These are phyloP conservation scores for Tamias sibiricus DNA, from an alignment of 2,113 vertebrate species.

Conservation along the genomic window DNA sequence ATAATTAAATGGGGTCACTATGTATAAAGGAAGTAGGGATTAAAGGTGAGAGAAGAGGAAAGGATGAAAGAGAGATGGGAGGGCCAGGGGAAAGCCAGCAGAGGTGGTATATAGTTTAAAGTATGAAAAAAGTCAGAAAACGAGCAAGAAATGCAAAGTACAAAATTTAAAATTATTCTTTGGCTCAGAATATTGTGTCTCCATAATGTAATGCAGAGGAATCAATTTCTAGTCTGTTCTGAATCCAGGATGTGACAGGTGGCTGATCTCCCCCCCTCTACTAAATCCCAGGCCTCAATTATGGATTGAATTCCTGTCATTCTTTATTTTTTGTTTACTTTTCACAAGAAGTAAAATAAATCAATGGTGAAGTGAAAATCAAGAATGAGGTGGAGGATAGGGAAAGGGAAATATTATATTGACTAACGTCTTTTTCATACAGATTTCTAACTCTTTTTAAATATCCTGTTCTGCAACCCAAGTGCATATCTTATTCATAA, in stretches of 20 bases:
- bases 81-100: neutral
- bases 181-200: constrained; percentile 6
- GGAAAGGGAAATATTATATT: neutral
- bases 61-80: neutral
- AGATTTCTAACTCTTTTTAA: neutral
- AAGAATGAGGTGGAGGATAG: neutral
- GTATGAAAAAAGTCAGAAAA: constrained; percentile 17
- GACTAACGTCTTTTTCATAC: neutral
- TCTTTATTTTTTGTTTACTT: constrained; percentile 61
- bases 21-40: neutral
- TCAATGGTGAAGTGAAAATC: constrained; percentile 26
- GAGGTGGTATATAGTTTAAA: neutral
- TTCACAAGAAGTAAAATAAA: constrained; percentile 58
- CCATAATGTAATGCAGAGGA: neutral
- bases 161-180: constrained; percentile 9
- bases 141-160: neutral
- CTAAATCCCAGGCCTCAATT: constrained; percentile 50
- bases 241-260: constrained; percentile 30
- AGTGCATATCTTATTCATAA: neutral
- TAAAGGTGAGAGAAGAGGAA: neutral
- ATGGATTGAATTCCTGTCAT: constrained; percentile 60
- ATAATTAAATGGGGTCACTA: neutral
- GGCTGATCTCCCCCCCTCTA: neutral
- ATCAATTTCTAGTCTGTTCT: constrained; percentile 48
- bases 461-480: neutral